Base-by-base conservation (phyloP, 2,888 invertebrate species). In the Amorpha juglandis region DNA sequence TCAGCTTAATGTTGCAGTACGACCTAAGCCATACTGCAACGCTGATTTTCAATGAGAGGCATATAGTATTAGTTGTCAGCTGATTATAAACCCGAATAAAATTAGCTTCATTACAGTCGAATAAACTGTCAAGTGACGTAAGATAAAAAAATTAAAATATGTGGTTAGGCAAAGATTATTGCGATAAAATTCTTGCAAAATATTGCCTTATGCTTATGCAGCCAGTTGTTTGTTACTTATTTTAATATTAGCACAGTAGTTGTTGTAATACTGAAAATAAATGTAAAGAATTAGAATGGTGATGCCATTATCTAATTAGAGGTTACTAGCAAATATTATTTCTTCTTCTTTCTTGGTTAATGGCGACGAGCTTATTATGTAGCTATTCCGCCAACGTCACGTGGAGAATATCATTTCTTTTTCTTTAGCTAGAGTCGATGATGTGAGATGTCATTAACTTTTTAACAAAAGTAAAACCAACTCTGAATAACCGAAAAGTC, bases 131-230 rank as follows among this genome's bases (percentile, higher is more conserved):
- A 6, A 19, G 11, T 58, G 65, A 58, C 50, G 58, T 38, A 65
- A 65, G 33, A 47, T 2, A 19, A 33, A 19, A 35, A 50, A n/a
- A 50, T 65, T 64, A 47, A 55, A 50, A 35, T 47, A 65, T 48
- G n/a, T 21, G 27, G 48, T 65, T 65, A 58, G 47, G 65, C 47
- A 65, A 65, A 27, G 35, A 38, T 47, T 58, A 35, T 65, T 65
- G 58, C 65, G 47, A 16, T 48, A 58, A 53, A 65, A 51, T 47
- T 55, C 55, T 65, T 65, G 65, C 65, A 48, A 65, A 47, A 64
- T 47, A 48, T 58, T 58, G 38, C 58, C 42, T 58, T 58, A 58
- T 58, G 38, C 42, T 58, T 58, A 58, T 58, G 38, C 38, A 58
- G 42, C 42, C 58, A 16, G 11, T 58, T 58, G 58, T 42, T 58